Conservation (phyloP, 2,888 invertebrate genomes). For the Cartodere bifasciata region DNA sequence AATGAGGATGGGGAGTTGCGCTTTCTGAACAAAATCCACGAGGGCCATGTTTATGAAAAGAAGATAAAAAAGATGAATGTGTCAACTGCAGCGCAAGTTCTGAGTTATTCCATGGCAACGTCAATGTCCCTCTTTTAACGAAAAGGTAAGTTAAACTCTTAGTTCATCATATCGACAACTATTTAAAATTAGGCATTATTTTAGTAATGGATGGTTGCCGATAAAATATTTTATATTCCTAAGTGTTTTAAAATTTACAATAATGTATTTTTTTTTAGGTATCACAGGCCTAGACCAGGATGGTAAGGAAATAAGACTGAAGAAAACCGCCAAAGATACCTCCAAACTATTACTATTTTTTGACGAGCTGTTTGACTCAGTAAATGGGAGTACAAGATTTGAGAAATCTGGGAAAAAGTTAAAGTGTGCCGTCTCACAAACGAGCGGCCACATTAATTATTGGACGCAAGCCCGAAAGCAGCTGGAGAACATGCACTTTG, state of each 20-base stretch:
- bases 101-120: background rate
- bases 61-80: background rate
- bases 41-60: background rate
- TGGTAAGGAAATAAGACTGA: background rate
- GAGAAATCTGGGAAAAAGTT: background rate
- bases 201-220: too few relatives aligned
- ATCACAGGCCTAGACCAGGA: too few relatives aligned
- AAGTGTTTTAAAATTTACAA: too few relatives aligned
- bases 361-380: slow-evolving; percentile 1
- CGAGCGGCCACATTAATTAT: background rate
- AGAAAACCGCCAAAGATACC: background rate
- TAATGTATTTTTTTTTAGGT: too few relatives aligned
- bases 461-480: background rate
- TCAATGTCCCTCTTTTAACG: too few relatives aligned
- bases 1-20: background rate
- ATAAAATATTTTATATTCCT: too few relatives aligned
- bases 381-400: slow-evolving; percentile 2
- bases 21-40: background rate
- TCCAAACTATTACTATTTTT: slow-evolving; percentile 1
- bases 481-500: too few relatives aligned
- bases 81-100: background rate
- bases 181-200: too few relatives aligned
- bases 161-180: too few relatives aligned
- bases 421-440: background rate
- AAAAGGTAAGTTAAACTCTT: too few relatives aligned